A percentile compares a stretch with the other conserved stretches of the same genome.
phyloP scores from a whole-genome alignment of 2,888 invertebrate species.

The Pristionchus arcanus region DNA sequence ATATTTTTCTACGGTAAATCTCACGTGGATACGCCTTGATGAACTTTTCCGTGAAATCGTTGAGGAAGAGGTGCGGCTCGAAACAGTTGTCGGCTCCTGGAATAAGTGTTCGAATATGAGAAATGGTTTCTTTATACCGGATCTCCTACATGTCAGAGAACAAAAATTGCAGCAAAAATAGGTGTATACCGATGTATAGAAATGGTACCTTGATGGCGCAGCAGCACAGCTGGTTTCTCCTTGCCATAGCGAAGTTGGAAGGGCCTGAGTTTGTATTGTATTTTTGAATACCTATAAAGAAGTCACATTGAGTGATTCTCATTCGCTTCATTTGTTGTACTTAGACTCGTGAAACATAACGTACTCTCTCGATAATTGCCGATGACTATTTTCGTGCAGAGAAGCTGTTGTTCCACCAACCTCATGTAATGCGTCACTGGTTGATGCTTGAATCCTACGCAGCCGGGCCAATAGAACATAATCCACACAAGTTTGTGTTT shows the following conservation, averaged over 20 bases:
- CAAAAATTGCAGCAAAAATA: too few species aligned
- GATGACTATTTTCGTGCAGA: too few species aligned
- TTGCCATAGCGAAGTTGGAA: conserved; percentile 37
- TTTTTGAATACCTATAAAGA: background rate
- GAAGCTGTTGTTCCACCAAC: too few species aligned
- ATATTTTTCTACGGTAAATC: background rate
- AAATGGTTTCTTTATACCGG: too few species aligned
- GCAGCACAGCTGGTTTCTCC: background rate
- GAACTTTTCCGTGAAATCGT: conserved; percentile 51
- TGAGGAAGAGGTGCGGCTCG: conserved; percentile 29
- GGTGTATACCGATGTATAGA: too few species aligned
- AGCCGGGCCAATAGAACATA: background rate
- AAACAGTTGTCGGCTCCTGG: background rate
- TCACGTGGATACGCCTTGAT: conserved; percentile 52
- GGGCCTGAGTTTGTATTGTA: background rate
- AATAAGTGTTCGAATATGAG: too few species aligned
- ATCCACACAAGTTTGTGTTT: too few species aligned
- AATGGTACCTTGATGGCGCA: background rate
- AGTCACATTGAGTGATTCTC: background rate
- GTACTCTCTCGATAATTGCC: too few species aligned
- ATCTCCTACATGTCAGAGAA: too few species aligned
- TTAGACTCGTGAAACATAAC: background rate
- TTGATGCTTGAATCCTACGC: background rate
- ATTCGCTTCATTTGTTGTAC: background rate
- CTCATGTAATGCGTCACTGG: background rate